These are phyloP conservation scores for Amphimallon solstitiale DNA, from an alignment of 2,888 invertebrate species.

Conservation along the genomic window DNA sequence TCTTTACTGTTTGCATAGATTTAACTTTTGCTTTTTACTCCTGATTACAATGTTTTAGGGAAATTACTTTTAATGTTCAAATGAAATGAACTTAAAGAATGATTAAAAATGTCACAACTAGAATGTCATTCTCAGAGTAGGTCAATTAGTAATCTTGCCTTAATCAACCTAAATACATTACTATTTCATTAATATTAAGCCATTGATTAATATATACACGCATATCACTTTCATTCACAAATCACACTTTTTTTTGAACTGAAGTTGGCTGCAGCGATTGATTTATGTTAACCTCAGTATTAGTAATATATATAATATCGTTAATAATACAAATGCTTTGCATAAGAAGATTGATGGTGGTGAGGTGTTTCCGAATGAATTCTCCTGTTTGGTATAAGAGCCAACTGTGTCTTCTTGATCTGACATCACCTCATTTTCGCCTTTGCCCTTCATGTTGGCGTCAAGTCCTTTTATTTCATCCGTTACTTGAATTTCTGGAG, in stretches of 20 bases:
- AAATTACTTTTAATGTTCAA: too few species aligned
- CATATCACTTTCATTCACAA: constrained; percentile 43
- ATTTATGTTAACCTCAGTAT: constrained; percentile 48
- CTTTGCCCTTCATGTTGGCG: constrained; percentile 46
- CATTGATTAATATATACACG: constrained; percentile 47
- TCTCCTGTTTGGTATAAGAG: constrained; percentile 60
- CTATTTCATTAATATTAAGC: constrained; percentile 44
- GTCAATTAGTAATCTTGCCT: too few species aligned
- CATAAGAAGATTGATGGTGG: constrained; percentile 30
- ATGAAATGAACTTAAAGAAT: too few species aligned
- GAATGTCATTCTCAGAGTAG: too few species aligned
- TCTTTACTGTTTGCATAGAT: too few species aligned
- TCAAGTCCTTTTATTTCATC: constrained; percentile 34
- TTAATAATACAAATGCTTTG: constrained; percentile 16
- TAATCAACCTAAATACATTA: constrained; percentile 26
- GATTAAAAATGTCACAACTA: too few species aligned
- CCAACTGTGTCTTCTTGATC: constrained; percentile 59
- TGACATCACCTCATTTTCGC: constrained; percentile 62
- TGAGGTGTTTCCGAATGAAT: constrained; percentile 25
- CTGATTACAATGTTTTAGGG: too few species aligned
- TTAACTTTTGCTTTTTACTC: too few species aligned
- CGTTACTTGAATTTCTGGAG: constrained; percentile 57
- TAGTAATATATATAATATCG: constrained; percentile 42
- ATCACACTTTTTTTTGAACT: constrained; percentile 40
- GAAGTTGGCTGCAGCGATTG: constrained; percentile 46